A percentile compares a stretch with the other conserved stretches of the same genome.
These are phyloP conservation scores for Onchidella celtica DNA, from an alignment of 2,888 invertebrate species.

Conservation along the genomic window DNA sequence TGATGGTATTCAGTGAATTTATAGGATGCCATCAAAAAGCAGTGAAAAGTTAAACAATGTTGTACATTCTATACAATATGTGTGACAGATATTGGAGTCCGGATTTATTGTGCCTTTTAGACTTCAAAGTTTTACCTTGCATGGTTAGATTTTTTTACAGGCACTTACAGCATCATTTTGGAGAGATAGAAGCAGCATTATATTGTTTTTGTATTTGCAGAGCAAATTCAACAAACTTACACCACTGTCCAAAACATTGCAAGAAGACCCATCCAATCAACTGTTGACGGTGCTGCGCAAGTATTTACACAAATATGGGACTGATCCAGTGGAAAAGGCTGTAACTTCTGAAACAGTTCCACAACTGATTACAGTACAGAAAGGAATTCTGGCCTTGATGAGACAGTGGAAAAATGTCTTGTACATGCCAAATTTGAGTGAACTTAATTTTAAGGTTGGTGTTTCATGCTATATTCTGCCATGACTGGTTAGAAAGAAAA, in stretches of 20 bases:
- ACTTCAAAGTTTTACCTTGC: too few species aligned
- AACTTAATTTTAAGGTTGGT: conserved; percentile 87
- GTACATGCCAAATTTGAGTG: conserved; percentile 93
- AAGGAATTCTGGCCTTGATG: conserved; percentile 96
- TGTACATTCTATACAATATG: too few species aligned
- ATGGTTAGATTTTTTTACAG: too few species aligned
- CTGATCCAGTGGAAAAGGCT: conserved; percentile 90
- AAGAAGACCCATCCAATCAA: conserved; percentile 97
- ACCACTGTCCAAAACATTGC: conserved; percentile 92
- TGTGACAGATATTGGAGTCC: too few species aligned
- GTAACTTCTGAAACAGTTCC: conserved; percentile 92
- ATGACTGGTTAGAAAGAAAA: too few species aligned
- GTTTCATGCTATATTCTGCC: neutral
- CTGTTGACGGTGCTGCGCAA: conserved; percentile 93
- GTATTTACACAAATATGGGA: conserved; percentile 87
- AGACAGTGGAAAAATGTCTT: conserved; percentile 98
- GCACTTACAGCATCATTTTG: too few species aligned
- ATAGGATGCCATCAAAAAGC: too few species aligned
- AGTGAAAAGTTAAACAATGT: too few species aligned
- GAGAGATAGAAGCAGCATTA: too few species aligned
- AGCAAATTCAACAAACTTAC: conserved; percentile 92
- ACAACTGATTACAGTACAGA: conserved; percentile 91
- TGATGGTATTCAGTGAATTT: too few species aligned
- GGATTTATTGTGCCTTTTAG: too few species aligned
- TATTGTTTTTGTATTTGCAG: too few species aligned